Conservation (phyloP, 2,113 vertebrate genomes). For the Poeciliopsis turrubarensis region DNA sequence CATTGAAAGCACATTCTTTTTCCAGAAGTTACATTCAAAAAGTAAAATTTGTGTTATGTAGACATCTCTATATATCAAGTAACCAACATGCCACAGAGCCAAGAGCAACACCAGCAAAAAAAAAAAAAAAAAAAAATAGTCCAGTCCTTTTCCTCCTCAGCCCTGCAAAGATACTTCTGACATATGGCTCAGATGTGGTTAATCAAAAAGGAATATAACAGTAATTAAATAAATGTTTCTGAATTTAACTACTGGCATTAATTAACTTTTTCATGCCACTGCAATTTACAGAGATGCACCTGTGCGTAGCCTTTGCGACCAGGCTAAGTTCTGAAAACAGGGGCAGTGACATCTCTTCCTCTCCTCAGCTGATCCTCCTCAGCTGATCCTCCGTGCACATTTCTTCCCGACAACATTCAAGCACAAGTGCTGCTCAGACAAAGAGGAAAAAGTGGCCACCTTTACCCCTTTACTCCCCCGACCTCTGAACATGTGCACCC, state of each 20-base stretch:
- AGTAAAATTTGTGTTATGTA: not conserved
- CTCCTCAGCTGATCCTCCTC: not conserved
- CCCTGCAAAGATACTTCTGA: not conserved
- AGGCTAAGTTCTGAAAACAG: constrained; percentile 30
- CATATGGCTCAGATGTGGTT: not conserved
- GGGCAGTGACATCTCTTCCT: constrained; percentile 1
- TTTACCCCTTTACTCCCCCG: constrained; percentile 30
- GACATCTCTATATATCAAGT: not conserved
- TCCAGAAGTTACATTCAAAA: not conserved
- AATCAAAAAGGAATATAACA: not conserved
- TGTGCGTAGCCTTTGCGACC: constrained; percentile 5
- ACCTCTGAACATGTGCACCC: constrained; percentile 55
- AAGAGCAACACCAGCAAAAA: too few relatives aligned
- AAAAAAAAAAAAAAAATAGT: not conserved
- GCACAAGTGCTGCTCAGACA: constrained; percentile 42
- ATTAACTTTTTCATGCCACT: too few relatives aligned
- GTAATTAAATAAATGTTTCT: not conserved
- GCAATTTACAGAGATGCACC: not conserved
- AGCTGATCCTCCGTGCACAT: not conserved
- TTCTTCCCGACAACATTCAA: not conserved
- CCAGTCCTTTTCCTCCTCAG: not conserved
- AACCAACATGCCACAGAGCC: not conserved
- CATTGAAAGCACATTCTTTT: not conserved
- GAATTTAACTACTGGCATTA: too few relatives aligned
- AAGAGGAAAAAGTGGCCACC: not conserved